Conservation (phyloP, 1,140 invertebrate genomes). For the Zaprionus lachaisei region DNA sequence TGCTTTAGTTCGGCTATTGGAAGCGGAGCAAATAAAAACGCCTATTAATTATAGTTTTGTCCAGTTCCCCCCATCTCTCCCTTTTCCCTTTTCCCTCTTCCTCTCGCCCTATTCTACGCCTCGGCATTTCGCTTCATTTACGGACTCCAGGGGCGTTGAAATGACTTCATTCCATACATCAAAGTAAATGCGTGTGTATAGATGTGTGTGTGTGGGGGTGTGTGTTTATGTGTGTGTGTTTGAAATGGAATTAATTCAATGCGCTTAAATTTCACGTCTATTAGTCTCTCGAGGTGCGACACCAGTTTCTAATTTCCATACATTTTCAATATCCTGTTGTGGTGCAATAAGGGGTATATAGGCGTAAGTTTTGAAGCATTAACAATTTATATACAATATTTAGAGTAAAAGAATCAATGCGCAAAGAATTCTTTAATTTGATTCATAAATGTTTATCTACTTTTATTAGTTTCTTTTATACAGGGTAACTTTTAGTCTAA, state of each 20-base stretch:
- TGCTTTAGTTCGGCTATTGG: constrained; percentile 56
- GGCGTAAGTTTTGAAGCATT: not conserved
- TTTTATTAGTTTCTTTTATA: not conserved
- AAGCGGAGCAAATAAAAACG: constrained; percentile 71
- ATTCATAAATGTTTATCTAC: no score
- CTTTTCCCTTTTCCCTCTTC: no score
- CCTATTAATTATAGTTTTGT: constrained; percentile 81
- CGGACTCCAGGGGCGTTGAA: constrained; percentile 30
- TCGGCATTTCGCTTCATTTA: not conserved
- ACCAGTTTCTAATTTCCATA: constrained; percentile 75
- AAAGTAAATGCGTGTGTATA: constrained; percentile 9
- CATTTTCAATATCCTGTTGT: constrained; percentile 20
- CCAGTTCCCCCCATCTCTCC: not conserved
- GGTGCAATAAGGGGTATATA: not conserved
- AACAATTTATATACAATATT: not conserved
- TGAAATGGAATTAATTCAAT: constrained; percentile 74
- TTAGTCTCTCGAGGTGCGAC: constrained; percentile 68
- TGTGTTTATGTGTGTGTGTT: constrained; percentile 9
- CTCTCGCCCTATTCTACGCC: no score
- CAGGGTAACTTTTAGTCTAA: not conserved
- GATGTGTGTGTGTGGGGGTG: not conserved
- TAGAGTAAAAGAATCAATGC: not conserved
- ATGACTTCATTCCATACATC: constrained; percentile 67
- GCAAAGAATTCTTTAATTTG: not conserved
- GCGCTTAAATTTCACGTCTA: constrained; percentile 82